Base-by-base conservation (phyloP, 1,140 invertebrate species). In the Drosophila murphyi region DNA sequence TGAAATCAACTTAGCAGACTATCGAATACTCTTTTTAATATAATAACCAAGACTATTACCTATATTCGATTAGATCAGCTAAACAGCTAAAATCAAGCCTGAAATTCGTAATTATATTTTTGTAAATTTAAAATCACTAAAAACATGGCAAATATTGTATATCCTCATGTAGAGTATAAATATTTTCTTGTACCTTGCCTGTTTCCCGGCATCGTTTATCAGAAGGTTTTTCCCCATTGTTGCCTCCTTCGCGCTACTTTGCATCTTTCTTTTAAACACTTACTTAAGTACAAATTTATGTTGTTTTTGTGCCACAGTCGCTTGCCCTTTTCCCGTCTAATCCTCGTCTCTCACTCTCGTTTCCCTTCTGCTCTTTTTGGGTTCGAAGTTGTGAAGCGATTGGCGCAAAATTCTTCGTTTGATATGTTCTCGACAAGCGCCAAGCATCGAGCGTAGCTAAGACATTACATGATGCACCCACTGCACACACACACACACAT, bases 241-340 rank as follows among this genome's bases (percentile, higher is more conserved):
- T 4, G 12, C 48, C 37, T 34, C 67, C 73, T 75, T 54, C 51
- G 71, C 70, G 78, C 71, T 81, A 69, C 59, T 72, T 62, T 82
- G 73, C 76, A 73, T 79, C 80, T 72, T 89, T 78, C 80, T 89
- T 89, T 89, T 89, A 89, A 89, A 89, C 85, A 89, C 85, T 89
- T 89, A 89, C 85, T 89, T 89, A 89, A 89, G 74, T 89, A 80
- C 80, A 87, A 89, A 89, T 89, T 89, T 89, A 89, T 89, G 85
- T 89, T 89, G 85, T 89, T 85, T 88, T 89, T 89, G 74, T 77
- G 71, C 70, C 56, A 41, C 51, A 37, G 59, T 71, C 54, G 55
- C 10, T 59, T 62, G 51, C 76, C 45, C 31, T 35, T 64, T 55
- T 48, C 60, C 48, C 69, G 65, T n/a, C 54, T 7, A 41, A 20